A percentile compares a stretch with the other conserved stretches of the same genome.
Evolutionary conservation across 35 echinoderm and acorn worm genomes (phyloP).

Genomic region (Lytechinus variegatus): DNA sequence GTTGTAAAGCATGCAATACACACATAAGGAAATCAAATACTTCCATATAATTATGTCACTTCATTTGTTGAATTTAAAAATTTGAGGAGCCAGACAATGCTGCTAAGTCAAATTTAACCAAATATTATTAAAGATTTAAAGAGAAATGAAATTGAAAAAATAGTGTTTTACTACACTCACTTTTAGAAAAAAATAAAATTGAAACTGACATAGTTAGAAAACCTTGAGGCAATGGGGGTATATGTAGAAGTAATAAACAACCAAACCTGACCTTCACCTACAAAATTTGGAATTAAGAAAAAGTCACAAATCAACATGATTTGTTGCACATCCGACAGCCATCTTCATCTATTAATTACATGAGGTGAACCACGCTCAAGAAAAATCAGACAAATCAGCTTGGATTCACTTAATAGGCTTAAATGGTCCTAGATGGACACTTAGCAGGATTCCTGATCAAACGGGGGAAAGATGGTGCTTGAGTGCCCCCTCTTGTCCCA

Average conservation of each 20-base stretch:
- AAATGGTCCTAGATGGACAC: background rate
- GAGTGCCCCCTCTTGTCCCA: background rate
- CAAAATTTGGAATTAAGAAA: background rate
- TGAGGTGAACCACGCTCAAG: background rate
- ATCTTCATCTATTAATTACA: background rate
- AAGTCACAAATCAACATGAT: background rate
- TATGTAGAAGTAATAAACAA: background rate
- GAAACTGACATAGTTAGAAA: background rate
- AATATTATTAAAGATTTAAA: no score
- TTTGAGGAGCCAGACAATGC: no score
- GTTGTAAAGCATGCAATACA: background rate
- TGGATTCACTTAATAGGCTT: background rate
- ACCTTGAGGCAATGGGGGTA: background rate
- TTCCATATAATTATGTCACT: background rate
- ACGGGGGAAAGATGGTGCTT: background rate
- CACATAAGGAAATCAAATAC: background rate
- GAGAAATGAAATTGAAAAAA: no score
- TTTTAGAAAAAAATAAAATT: background rate
- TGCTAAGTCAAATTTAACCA: no score
- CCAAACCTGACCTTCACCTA: background rate
- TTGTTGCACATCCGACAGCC: background rate
- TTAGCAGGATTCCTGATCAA: constrained; percentile 9
- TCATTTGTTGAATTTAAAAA: no score
- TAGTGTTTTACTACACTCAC: no score
- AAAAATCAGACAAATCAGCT: background rate